Conservation (phyloP, 2,797 vertebrate species). For the Rhynchonycteris naso region DNA sequence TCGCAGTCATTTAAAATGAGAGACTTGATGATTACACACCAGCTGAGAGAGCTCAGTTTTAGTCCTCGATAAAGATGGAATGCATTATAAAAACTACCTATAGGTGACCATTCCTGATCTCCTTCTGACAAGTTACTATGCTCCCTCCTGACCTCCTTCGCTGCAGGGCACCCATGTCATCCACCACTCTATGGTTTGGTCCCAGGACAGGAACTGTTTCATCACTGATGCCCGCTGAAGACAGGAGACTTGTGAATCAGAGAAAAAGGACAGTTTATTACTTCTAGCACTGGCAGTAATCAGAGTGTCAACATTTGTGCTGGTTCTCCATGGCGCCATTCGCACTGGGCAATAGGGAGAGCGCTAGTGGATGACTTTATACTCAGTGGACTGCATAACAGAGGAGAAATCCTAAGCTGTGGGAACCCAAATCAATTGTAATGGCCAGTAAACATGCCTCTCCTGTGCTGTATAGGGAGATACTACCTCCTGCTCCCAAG, state of each 20-base stretch:
- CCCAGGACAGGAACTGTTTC: neutral
- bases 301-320: neutral
- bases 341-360: neutral
- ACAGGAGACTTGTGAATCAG: neutral
- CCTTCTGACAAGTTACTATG: neutral
- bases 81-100: neutral
- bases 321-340: neutral
- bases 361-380: neutral
- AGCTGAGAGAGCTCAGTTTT: neutral
- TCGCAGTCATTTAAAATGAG: slow-evolving; percentile 45
- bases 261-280: neutral
- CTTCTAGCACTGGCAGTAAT: neutral
- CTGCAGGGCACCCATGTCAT: too few relatives aligned
- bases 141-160: neutral
- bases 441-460: neutral
- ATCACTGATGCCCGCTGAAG: neutral
- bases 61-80: neutral
- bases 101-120: neutral
- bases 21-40: neutral
- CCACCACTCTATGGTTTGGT: neutral
- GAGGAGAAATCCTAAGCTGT: neutral
- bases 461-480: neutral
- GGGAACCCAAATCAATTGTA: neutral
- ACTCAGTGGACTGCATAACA: neutral
- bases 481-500: neutral